Base-by-base conservation (phyloP, 2,113 vertebrate species). In the Catharus fuscescens region DNA sequence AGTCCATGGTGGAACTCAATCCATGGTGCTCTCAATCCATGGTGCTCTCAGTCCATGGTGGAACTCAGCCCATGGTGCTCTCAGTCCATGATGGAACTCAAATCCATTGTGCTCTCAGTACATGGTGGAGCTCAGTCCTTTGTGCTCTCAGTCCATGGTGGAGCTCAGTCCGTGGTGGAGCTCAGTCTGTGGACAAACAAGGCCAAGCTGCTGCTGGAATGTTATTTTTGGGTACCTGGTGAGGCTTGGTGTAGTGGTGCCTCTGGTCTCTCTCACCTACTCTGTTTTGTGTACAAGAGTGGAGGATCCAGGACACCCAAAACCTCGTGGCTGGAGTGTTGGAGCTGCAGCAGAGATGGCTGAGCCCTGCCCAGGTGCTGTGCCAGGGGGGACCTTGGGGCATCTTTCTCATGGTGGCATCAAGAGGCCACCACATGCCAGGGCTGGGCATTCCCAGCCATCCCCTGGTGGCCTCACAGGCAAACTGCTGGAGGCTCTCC, bases 11-110 rank as follows among this genome's bases (percentile, higher is more conserved):
- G 29, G 8, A 23, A 3, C 13, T 34, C 26, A 50, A 1, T 34
- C 42, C 2, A 0, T 17, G 3, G 5, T 34, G 18, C 40, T 3
- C 25, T n/a, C 40, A 32, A 0, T 57, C 12, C 0, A 0, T 48
- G 19, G n/a, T 21, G n/a, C 34, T 34, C 34, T 34, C 34, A 34
- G 34, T 34, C 45, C 2, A 0, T 18, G 3, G 4, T 42, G n/a
- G 8, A 18, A 2, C 18, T 38, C 26, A 48, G 0, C 31, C 45
- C 3, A 0, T 18, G 3, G 4, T 42, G 29, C 42, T 3, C 16
- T 38, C 26, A 50, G 0, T 45, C 18, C 0, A 0, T 48, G 12
- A 15, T 32, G 34, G 34, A 34, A 8, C 34, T 34, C 34, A 34
- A 34, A 8, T 34, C 34, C 34, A 7, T 34, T 34, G 34, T 34